Conservation (phyloP, 2,888 invertebrate genomes). For the Drosophila silvestris region DNA sequence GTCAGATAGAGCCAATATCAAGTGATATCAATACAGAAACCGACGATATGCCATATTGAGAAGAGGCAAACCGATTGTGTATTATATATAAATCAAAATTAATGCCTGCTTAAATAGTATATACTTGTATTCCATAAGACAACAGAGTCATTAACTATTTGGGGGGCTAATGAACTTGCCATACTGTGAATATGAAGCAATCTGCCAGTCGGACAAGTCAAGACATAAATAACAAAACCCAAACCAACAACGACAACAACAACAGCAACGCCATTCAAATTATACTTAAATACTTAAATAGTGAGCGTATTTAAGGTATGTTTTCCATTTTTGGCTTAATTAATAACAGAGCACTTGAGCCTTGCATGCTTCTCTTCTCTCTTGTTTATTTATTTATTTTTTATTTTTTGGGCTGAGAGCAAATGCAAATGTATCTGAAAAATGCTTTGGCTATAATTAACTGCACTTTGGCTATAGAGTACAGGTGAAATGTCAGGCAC, state of each 20-base stretch:
- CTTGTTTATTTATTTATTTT: not conserved
- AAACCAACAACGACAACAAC: conserved; percentile 14
- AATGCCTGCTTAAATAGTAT: conserved; percentile 17
- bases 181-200: conserved; percentile 46
- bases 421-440: conserved; percentile 50
- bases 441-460: conserved; percentile 57
- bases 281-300: conserved; percentile 18
- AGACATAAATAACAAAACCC: conserved; percentile 22
- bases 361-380: conserved; percentile 31
- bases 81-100: conserved; percentile 47
- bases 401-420: conserved; percentile 10
- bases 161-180: conserved; percentile 65
- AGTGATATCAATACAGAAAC: conserved; percentile 52
- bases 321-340: conserved; percentile 54
- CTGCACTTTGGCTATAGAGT: conserved; percentile 30
- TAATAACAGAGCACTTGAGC: conserved; percentile 41
- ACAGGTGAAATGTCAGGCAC: conserved; percentile 49
- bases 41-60: conserved; percentile 51
- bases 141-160: conserved; percentile 19
- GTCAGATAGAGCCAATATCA: conserved; percentile 11
- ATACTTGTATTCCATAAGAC: conserved; percentile 12
- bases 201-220: conserved; percentile 35
- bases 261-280: conserved; percentile 27
- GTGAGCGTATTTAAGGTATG: conserved; percentile 47
- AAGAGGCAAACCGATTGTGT: conserved; percentile 15